phyloP scores from a whole-genome alignment of 92 coral and sea anemone genomes.

The Isaurus tuberculatus region DNA sequence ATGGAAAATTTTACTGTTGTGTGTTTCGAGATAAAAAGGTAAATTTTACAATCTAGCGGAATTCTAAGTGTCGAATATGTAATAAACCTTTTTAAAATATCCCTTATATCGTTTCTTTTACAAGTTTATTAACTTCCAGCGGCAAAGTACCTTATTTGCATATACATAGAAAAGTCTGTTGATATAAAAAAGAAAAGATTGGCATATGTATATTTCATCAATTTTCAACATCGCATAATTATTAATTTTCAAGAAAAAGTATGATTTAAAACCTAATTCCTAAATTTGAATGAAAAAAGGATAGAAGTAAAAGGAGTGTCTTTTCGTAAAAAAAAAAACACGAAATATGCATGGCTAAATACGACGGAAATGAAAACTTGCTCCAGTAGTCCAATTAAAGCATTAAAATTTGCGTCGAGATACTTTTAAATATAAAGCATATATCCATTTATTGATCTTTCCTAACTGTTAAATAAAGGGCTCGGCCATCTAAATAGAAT shows the following conservation, averaged over 20 bases:
- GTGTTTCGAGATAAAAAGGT: too few relatives aligned
- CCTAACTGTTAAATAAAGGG: neutral
- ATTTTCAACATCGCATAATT: neutral
- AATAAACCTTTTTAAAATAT: neutral
- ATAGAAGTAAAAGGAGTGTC: too few relatives aligned
- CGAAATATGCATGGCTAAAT: neutral
- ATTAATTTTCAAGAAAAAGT: neutral
- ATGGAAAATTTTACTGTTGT: neutral
- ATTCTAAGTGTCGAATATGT: neutral
- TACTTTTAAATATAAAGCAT: too few relatives aligned
- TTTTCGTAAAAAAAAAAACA: too few relatives aligned
- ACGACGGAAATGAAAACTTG: neutral
- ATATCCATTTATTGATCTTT: neutral
- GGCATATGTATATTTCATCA: neutral
- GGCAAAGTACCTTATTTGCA: neutral
- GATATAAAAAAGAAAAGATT: neutral
- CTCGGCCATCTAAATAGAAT: neutral
- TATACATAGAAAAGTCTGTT: neutral
- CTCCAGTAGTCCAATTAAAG: neutral
- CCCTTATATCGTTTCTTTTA: neutral
- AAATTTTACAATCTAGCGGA: neutral
- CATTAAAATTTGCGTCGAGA: too few relatives aligned
- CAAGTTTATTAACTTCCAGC: neutral
- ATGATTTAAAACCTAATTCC: neutral
- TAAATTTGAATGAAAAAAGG: neutral